These are phyloP conservation scores for Oreortyx pictus DNA, from an alignment of 2,797 vertebrate genomes.

Conservation along the genomic window DNA sequence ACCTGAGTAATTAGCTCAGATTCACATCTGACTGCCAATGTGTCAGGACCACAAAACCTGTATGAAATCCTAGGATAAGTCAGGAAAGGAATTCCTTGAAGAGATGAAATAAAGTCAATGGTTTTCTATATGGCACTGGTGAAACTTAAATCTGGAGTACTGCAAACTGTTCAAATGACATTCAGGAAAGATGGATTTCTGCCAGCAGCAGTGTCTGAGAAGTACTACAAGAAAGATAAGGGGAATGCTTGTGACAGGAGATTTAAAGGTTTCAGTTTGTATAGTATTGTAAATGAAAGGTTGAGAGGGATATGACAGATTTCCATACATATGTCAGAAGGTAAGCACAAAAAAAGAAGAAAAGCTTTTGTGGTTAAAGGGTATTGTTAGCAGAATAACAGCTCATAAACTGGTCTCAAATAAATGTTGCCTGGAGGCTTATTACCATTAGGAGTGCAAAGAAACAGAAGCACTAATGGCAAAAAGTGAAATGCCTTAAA, in stretches of 20 bases:
- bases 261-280: not conserved
- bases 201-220: not conserved
- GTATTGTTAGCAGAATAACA: not conserved
- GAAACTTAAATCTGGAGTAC: not conserved
- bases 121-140: not conserved
- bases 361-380: not conserved
- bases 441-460: not conserved
- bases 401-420: not conserved
- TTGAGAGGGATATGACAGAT: not conserved
- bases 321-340: not conserved
- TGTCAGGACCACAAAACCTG: not conserved
- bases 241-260: not conserved
- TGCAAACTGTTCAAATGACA: not conserved
- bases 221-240: not conserved
- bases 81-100: not conserved
- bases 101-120: not conserved
- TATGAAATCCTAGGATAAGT: not conserved
- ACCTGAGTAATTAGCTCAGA: not conserved
- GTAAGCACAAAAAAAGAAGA: not conserved
- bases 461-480: not conserved
- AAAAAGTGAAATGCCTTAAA: not conserved
- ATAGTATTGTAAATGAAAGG: not conserved
- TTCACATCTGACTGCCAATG: not conserved
- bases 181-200: slow-evolving; percentile 2
- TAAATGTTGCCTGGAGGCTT: not conserved